phyloP scores from a whole-genome alignment of 2,797 vertebrate species.

The Muraenolepis orangiensis region DNA sequence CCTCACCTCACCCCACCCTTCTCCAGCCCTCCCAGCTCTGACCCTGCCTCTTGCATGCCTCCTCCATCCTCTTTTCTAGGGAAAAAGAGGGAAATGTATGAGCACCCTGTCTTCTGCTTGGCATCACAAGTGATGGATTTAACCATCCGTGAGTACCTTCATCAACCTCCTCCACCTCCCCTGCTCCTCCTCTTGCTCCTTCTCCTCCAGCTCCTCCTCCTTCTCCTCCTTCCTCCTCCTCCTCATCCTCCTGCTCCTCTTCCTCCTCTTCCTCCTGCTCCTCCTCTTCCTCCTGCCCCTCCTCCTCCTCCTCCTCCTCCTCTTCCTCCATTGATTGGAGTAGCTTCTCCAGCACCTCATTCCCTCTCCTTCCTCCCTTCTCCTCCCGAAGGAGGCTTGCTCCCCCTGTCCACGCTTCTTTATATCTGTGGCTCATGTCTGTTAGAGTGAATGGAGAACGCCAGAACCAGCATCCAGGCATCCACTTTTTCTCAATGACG shows the following conservation, averaged over 20 bases:
- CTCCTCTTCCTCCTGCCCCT: constrained; percentile 75
- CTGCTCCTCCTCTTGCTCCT: constrained; percentile 38
- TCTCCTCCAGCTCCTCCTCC: constrained; percentile 69
- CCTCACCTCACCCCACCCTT: constrained; percentile 65
- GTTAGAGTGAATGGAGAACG: constrained; percentile 64
- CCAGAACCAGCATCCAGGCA: constrained; percentile 51
- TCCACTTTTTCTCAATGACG: constrained; percentile 2
- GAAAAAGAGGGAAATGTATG: constrained; percentile 99
- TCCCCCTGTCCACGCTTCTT: constrained; percentile 56
- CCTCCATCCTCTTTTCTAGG: constrained; percentile 99
- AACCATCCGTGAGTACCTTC: constrained; percentile 99
- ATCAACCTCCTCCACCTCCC: constrained; percentile 78
- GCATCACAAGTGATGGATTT: constrained; percentile 99
- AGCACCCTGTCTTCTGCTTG: constrained; percentile 99
- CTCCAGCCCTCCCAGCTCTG: constrained; percentile 91
- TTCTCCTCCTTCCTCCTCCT: constrained; percentile 26
- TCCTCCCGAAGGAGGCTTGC: constrained; percentile 1
- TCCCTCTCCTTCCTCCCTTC: constrained; percentile 56
- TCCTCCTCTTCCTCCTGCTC: constrained; percentile 36
- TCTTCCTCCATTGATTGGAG: not conserved
- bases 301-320: constrained; percentile 36
- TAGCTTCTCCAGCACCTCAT: constrained; percentile 61
- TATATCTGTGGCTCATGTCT: constrained; percentile 60
- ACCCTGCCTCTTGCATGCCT: constrained; percentile 99
- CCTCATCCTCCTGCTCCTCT: constrained; percentile 78